Conservation (phyloP, 2,888 invertebrate genomes). For the Drosophila kanekoi region DNA sequence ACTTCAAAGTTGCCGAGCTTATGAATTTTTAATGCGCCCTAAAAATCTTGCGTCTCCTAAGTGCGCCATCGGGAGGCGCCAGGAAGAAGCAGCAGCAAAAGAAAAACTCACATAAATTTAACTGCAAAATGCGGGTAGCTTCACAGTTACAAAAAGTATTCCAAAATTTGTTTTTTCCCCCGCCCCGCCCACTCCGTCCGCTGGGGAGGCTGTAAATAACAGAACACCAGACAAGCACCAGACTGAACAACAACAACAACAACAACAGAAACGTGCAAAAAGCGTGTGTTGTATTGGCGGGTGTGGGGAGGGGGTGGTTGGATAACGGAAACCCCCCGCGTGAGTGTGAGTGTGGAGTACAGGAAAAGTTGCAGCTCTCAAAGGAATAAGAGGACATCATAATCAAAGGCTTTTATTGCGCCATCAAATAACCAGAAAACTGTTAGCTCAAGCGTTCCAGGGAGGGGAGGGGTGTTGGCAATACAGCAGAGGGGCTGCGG, state of each 20-base stretch:
- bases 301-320: not conserved
- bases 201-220: conserved; percentile 77
- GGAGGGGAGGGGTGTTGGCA: not conserved
- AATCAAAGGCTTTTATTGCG: conserved; percentile 76
- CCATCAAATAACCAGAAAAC: conserved; percentile 72
- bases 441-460: conserved; percentile 53
- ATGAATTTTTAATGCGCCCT: conserved; percentile 65
- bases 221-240: conserved; percentile 73
- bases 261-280: conserved; percentile 38
- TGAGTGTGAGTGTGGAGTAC: conserved; percentile 13
- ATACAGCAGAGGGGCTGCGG: not conserved
- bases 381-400: conserved; percentile 64
- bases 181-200: conserved; percentile 2
- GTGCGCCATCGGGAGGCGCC: conserved; percentile 25
- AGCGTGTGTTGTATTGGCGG: conserved; percentile 4
- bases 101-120: conserved; percentile 59
- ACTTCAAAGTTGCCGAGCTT: conserved; percentile 37
- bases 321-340: conserved; percentile 10
- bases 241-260: conserved; percentile 64
- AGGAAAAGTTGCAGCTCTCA: conserved; percentile 50
- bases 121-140: conserved; percentile 34
- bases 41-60: conserved; percentile 39
- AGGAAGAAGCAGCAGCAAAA: conserved; percentile 13
- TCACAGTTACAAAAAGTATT: conserved; percentile 12
- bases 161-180: conserved; percentile 4